Conservation (phyloP, 2,888 invertebrate genomes). For the Pachliopta kotzebuea region DNA sequence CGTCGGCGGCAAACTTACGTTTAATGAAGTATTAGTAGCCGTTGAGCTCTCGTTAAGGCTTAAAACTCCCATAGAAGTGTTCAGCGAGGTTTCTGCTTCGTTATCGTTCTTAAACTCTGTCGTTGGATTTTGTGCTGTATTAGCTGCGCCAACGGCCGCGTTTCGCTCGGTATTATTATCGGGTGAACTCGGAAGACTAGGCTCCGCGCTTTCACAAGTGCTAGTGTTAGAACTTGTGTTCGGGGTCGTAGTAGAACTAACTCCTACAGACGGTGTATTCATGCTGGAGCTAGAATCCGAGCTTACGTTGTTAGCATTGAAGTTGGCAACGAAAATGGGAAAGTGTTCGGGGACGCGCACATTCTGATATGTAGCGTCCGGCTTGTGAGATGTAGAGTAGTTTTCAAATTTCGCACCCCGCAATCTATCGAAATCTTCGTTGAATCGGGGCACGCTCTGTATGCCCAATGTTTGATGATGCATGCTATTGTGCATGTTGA, state of each 20-base stretch:
- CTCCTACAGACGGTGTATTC: slow-evolving; percentile 79
- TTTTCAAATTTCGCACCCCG: slow-evolving; percentile 55
- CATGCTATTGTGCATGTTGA: slow-evolving; percentile 50
- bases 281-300: slow-evolving; percentile 86
- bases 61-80: slow-evolving; percentile 65
- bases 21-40: slow-evolving; percentile 70
- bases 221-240: slow-evolving; percentile 86
- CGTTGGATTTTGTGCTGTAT: slow-evolving; percentile 42
- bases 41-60: slow-evolving; percentile 72
- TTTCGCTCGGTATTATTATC: slow-evolving; percentile 63
- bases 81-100: slow-evolving; percentile 43
- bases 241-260: slow-evolving; percentile 85
- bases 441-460: slow-evolving; percentile 56
- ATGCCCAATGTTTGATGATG: slow-evolving; percentile 49
- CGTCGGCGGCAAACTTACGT: slow-evolving; percentile 64
- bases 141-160: slow-evolving; percentile 41
- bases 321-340: slow-evolving; percentile 52
- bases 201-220: slow-evolving; percentile 85
- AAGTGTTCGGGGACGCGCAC: slow-evolving; percentile 56
- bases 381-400: slow-evolving; percentile 53
- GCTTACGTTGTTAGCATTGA: slow-evolving; percentile 68
- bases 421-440: slow-evolving; percentile 56
- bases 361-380: slow-evolving; percentile 64
- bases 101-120: slow-evolving; percentile 49
- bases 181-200: slow-evolving; percentile 86